A percentile compares a stretch with the other conserved stretches of the same genome.
Evolutionary conservation across 2,888 invertebrate species (phyloP).

Genomic region (Drosophila quinaria): DNA sequence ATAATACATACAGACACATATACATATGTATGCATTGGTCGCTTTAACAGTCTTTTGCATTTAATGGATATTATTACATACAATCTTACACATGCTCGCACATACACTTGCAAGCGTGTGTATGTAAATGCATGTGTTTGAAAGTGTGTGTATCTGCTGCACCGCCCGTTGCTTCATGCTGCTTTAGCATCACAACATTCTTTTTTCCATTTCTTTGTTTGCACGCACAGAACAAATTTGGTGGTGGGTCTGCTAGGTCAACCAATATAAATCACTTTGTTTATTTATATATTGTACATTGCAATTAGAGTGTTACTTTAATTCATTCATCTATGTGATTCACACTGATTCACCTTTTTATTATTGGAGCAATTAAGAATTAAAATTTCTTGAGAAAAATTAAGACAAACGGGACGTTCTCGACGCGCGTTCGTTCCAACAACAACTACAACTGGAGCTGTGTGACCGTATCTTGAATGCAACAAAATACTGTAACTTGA

Average conservation of each 20-base stretch:
- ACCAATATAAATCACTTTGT: conserved; percentile 6
- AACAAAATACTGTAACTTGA: background rate
- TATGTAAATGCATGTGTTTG: conserved; percentile 31
- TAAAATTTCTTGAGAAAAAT: conserved; percentile 17
- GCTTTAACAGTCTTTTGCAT: conserved; percentile 8
- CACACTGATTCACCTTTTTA: conserved; percentile 47
- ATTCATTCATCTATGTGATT: conserved; percentile 33
- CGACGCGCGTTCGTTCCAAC: conserved; percentile 58
- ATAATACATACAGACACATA: conserved; percentile 9
- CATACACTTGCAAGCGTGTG: background rate
- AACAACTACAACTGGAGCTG: conserved; percentile 13
- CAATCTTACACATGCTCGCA: conserved; percentile 5
- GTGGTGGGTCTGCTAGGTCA: conserved; percentile 40
- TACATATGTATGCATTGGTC: conserved; percentile 2
- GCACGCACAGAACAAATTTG: conserved; percentile 18
- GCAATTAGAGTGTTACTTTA: conserved; percentile 20
- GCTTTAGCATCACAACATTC: conserved; percentile 52
- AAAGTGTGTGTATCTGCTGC: conserved; percentile 58
- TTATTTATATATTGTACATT: conserved; percentile 14
- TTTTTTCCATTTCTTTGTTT: conserved; percentile 55
- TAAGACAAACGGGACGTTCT: conserved; percentile 28
- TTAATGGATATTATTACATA: conserved; percentile 9
- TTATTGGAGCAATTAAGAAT: conserved; percentile 25
- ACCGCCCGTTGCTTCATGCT: conserved; percentile 39
- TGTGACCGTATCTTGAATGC: conserved; percentile 6